These are phyloP conservation scores for Aphidius colemani DNA, from an alignment of 2,888 invertebrate genomes.

Conservation along the genomic window DNA sequence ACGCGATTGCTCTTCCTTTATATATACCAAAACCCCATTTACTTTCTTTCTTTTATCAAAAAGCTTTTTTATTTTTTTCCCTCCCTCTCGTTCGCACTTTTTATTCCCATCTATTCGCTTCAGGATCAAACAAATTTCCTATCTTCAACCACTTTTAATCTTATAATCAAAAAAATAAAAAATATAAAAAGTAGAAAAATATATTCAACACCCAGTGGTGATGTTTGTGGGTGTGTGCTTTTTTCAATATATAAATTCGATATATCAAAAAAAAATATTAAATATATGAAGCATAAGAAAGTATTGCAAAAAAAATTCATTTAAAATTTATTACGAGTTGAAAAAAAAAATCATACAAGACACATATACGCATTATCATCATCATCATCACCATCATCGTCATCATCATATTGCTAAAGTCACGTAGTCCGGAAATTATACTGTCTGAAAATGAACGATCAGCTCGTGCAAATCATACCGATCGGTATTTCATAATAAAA, in stretches of 20 bases:
- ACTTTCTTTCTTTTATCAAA: conserved; percentile 9
- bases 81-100: not conserved
- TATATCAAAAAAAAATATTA: too few species aligned
- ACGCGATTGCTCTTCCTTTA: conserved; percentile 29
- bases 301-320: not conserved
- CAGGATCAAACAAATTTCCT: not conserved
- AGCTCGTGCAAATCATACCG: conserved; percentile 20
- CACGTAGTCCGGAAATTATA: conserved; percentile 24
- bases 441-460: conserved; percentile 15
- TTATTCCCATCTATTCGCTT: not conserved
- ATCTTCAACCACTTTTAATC: not conserved
- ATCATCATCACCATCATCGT: too few species aligned
- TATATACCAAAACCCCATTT: conserved; percentile 11
- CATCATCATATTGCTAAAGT: conserved; percentile 3
- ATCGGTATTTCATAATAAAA: conserved; percentile 19
- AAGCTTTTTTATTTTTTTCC: not conserved
- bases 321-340: conserved; percentile 1
- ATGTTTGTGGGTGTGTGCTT: too few species aligned
- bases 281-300: not conserved
- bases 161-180: too few species aligned
- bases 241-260: too few species aligned
- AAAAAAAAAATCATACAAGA: conserved; percentile 9
- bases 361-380: not conserved
- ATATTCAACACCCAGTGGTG: too few species aligned
- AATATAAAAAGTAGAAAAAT: too few species aligned